Conservation (phyloP, 2,797 vertebrate genomes). For the Bradypodion pumilum region DNA sequence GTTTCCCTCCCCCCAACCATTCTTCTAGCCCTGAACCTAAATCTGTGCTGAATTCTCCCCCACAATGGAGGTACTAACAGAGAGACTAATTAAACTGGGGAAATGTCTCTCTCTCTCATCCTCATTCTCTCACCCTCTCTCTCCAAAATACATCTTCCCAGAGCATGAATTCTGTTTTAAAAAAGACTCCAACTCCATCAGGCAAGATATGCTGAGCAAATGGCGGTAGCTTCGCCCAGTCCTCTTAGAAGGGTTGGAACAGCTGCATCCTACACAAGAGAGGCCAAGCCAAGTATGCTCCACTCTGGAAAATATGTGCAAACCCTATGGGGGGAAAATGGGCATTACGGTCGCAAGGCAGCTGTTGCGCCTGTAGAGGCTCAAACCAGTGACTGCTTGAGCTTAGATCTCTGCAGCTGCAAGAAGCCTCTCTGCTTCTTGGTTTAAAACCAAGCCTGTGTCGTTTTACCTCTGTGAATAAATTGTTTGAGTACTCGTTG, state of each 20-base stretch:
- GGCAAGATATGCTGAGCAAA: not conserved
- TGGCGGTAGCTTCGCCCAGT: not conserved
- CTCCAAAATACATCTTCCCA: too few relatives aligned
- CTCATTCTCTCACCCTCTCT: too few relatives aligned
- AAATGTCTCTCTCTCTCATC: too few relatives aligned
- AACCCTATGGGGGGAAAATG: not conserved
- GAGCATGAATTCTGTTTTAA: too few relatives aligned
- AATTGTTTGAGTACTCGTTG: conserved; percentile 37
- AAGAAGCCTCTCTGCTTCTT: not conserved
- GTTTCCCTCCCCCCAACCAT: too few relatives aligned
- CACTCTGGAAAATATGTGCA: not conserved
- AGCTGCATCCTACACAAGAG: not conserved
- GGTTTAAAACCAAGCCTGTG: conserved; percentile 32
- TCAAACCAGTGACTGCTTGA: not conserved
- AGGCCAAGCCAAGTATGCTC: not conserved
- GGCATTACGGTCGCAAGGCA: not conserved
- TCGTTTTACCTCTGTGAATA: not conserved
- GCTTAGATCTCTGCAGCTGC: conserved; percentile 8
- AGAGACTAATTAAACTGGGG: too few relatives aligned
- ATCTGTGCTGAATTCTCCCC: not conserved
- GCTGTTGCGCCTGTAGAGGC: rapidly evolving
- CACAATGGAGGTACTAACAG: not conserved
- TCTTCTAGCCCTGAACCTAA: not conserved
- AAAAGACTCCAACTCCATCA: not conserved
- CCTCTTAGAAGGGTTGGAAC: not conserved